A percentile compares a stretch with the other conserved stretches of the same genome.
phyloP scores from a whole-genome alignment of 2,888 invertebrate species.

The Lamellibrachia columna region DNA sequence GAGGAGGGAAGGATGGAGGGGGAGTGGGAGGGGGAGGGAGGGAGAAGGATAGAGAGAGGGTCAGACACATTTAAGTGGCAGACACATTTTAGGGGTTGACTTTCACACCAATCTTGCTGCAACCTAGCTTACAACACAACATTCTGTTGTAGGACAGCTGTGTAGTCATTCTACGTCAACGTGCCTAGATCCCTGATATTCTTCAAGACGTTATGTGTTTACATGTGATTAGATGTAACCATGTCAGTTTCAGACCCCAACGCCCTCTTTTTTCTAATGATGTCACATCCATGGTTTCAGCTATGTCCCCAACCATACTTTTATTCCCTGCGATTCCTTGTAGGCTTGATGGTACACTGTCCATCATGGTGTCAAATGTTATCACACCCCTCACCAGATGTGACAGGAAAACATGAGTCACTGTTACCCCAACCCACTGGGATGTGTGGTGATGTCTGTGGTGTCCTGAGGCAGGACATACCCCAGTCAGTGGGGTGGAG shows the following conservation, averaged over 20 bases:
- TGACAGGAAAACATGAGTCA: background rate
- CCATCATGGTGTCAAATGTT: background rate
- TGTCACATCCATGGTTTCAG: no score
- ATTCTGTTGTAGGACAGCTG: no score
- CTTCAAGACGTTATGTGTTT: no score
- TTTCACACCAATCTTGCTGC: no score
- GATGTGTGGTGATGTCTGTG: background rate
- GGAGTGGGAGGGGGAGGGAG: background rate
- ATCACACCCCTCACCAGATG: background rate
- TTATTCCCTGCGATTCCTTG: background rate
- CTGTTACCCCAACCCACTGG: background rate
- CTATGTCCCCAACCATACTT: background rate
- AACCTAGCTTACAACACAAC: no score
- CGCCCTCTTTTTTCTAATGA: no score
- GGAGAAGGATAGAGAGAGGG: background rate
- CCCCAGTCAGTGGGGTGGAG: background rate
- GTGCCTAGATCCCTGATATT: no score
- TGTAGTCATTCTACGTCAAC: no score
- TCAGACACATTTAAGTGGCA: background rate
- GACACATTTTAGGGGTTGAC: background rate
- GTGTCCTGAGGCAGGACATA: background rate
- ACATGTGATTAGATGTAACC: no score
- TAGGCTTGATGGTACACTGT: background rate
- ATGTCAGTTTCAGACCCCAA: no score
- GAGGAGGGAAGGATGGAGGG: background rate